Conservation (phyloP, 2,888 invertebrate genomes). For the Mellilla xanthometata region DNA sequence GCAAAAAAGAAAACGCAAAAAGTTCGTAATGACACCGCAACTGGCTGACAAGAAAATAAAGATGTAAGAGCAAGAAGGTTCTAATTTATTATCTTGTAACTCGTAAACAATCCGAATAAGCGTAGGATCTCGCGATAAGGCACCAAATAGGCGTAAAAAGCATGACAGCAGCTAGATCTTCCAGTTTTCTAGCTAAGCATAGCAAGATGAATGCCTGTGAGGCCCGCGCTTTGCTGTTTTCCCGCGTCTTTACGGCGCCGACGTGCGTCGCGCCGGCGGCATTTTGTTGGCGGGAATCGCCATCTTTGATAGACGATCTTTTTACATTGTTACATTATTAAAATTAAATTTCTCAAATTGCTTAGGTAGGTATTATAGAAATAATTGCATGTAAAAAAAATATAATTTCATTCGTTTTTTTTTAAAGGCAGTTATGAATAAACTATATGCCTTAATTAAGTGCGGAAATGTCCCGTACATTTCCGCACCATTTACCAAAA, state of each 20-base stretch:
- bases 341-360: too few relatives aligned
- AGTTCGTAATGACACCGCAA: too few relatives aligned
- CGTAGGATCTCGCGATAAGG: conserved; percentile 13
- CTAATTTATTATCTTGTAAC: conserved; percentile 12
- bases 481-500: too few relatives aligned
- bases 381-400: too few relatives aligned
- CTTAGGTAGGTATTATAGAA: too few relatives aligned
- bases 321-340: too few relatives aligned
- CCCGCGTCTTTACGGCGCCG: conserved; percentile 58
- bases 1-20: too few relatives aligned
- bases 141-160: conserved; percentile 25
- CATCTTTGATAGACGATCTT: conserved; percentile 26
- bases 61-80: conserved; percentile 1
- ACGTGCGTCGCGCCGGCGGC: too few relatives aligned
- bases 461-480: too few relatives aligned
- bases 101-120: conserved; percentile 18
- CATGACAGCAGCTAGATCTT: conserved; percentile 21
- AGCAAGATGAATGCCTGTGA: conserved; percentile 15
- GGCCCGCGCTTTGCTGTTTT: conserved; percentile 35
- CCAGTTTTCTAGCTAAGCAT: conserved; percentile 22
- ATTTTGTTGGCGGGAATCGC: conserved; percentile 32
- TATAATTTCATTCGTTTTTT: too few relatives aligned
- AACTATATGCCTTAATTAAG: too few relatives aligned
- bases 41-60: conserved; percentile 10
- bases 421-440: too few relatives aligned